Evolutionary conservation across 2,888 invertebrate genomes (phyloP), one percentile per base, ranked within the genome.

Genomic region (Eremobia ochroleuca): DNA sequence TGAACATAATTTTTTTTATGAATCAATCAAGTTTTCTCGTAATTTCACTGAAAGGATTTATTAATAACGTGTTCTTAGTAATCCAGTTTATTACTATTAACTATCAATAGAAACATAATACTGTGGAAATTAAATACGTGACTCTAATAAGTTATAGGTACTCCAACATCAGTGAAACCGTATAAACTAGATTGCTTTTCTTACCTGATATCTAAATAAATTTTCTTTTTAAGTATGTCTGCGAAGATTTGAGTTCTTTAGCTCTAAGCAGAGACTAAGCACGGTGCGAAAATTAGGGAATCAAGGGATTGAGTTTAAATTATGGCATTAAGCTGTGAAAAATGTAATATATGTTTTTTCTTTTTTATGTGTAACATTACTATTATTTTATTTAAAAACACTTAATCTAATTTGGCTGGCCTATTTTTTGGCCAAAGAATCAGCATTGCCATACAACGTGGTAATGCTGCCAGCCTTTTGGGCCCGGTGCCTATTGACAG

Each of bases 141-240:
- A 73, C n/a, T 73, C 18, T n/a, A 34, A 21, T 43, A 67, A 6
- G 4, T 18, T 31, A 25, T 9, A 3, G 2, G 34, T 34, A 43
- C 11, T 68, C 13, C 18, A 21, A 55, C 11, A 31, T 31, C 25
- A 52, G 43, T n/a, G 31, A 43, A 34, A 40, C 1, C 40, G n/a
- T 73, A 18, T 15, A 55, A n/a, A 55, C 13, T 68, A 13, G 18
- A 59, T 59, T 70, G 28, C 15, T 74, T 73, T 49, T 49, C 49
- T 37, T 4, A 65, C 8, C 18, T 46, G 62, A 64, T 46, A 21
- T 34, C 9, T 46, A n/a, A 15, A 34, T 64, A 46, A 6, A 8
- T 46, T 46, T 62, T 34, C 0, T n/a, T 40, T 37, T 34, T 18
- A 5, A 43, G 21, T 49, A 21, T 34, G 13, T 18, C 9, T 31